These are phyloP conservation scores for Stenurella melanura DNA, from an alignment of 2,888 invertebrate genomes.

Conservation along the genomic window DNA sequence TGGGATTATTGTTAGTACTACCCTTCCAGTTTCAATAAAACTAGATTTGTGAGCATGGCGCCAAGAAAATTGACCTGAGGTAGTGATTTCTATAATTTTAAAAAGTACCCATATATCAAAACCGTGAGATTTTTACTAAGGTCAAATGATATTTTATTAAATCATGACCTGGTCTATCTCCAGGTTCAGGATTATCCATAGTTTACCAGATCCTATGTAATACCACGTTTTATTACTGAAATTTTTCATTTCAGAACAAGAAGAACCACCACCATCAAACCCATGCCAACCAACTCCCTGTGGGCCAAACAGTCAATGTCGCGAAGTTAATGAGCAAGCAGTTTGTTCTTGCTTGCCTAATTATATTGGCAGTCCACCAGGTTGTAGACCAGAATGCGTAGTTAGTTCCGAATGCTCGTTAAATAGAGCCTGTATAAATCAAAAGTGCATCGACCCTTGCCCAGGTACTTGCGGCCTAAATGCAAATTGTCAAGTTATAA, in stretches of 20 bases:
- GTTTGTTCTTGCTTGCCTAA: constrained; percentile 73
- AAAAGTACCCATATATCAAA: too few species aligned
- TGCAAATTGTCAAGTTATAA: constrained; percentile 73
- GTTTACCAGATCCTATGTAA: too few species aligned
- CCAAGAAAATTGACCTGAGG: too few species aligned
- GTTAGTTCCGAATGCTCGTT: constrained; percentile 85
- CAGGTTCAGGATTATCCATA: too few species aligned
- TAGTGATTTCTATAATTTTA: too few species aligned
- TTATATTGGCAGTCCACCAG: constrained; percentile 77
- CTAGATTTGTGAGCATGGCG: too few species aligned
- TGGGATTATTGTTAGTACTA: too few species aligned
- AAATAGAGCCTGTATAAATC: constrained; percentile 82
- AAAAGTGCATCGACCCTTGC: constrained; percentile 85
- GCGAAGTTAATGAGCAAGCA: constrained; percentile 75
- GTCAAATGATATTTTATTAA: too few species aligned
- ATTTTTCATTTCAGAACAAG: constrained; percentile 70
- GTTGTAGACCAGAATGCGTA: constrained; percentile 87
- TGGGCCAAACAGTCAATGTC: constrained; percentile 84
- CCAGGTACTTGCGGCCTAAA: constrained; percentile 79
- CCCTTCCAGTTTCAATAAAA: too few species aligned
- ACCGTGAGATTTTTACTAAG: too few species aligned
- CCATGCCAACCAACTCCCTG: constrained; percentile 84
- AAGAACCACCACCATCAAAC: constrained; percentile 68
- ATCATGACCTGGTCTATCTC: too few species aligned
- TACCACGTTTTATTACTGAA: constrained; percentile 67